Evolutionary conservation across 2,113 vertebrate genomes (phyloP).

Genomic region (Corapipo altera): DNA sequence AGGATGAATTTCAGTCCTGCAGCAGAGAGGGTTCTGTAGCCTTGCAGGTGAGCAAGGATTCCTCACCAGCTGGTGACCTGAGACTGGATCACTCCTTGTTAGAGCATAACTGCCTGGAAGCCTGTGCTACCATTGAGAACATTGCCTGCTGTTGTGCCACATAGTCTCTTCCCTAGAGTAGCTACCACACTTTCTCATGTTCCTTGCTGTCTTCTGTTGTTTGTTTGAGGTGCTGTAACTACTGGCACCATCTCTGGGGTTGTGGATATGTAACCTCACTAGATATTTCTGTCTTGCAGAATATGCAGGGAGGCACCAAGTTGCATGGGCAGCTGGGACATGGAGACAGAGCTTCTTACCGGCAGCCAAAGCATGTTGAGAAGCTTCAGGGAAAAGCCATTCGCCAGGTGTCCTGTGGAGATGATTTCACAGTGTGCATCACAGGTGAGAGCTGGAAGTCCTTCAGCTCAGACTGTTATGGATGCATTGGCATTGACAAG

Average conservation of each 20-base stretch:
- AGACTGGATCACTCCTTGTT: not conserved
- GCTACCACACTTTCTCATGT: not conserved
- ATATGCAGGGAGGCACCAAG: slow-evolving; percentile 94
- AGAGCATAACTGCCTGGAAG: not conserved
- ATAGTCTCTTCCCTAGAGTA: not conserved
- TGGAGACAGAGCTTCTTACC: slow-evolving; percentile 93
- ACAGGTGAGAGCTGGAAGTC: slow-evolving; percentile 78
- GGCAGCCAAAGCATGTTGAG: slow-evolving; percentile 93
- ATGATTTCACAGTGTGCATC: slow-evolving; percentile 93
- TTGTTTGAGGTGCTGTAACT: not conserved
- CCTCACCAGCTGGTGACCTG: not conserved
- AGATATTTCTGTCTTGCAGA: slow-evolving; percentile 74
- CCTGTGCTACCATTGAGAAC: not conserved
- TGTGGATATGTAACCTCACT: not conserved
- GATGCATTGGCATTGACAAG: not conserved
- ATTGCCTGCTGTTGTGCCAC: not conserved
- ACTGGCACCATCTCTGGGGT: not conserved
- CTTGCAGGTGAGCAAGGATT: not conserved
- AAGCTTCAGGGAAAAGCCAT: slow-evolving; percentile 93
- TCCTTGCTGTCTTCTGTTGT: not conserved
- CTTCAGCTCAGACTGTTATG: not conserved
- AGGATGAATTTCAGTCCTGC: not conserved
- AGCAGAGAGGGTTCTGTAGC: not conserved
- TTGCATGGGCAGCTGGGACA: slow-evolving; percentile 96
- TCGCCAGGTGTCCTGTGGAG: slow-evolving; percentile 92